Evolutionary conservation across 2,113 vertebrate genomes (phyloP), one percentile per base, ranked within the genome.

Genomic region (Hydrochoerus hydrochaeris): DNA sequence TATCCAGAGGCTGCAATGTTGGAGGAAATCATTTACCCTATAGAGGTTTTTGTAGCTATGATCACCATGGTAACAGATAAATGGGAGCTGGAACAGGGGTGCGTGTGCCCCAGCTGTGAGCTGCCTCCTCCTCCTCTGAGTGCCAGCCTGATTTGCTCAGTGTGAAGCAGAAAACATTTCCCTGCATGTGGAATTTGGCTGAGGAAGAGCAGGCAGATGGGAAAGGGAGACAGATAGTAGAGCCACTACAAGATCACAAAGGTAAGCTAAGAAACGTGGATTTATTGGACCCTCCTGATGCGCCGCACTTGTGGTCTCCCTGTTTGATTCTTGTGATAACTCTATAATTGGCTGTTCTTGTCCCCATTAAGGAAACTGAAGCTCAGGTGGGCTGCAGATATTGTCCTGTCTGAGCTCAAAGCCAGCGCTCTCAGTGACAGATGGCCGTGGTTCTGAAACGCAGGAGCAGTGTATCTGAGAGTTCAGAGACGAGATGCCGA

Each of bases 41-140:
- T 35, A 88, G 89, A 85, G 83, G 67, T 35, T 81, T 75, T 84
- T 75, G 85, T 38, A 75, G 58, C 28, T 63, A 3, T 16, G 38
- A 44, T 97, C 1, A 44, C 85, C 95, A 97, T 96, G 95, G 95
- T 83, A 96, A 97, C 97, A 86, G 89, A 89, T 65, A 60, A 96
- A 30, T 9, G 1, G 10, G 87, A 49, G 54, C 88, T 88, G 82
- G 71, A 89, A 71, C 93, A 54, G 0, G 14, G 83, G 46, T 46
- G 77, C n/a, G 60, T 54, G 91, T 5, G 44, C 60, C 88, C 92
- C 96, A 88, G 89, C 90, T 96, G 89, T 85, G 77, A 28, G 16
- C 92, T 57, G 38, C 65, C 65, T 73, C 69, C 81, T 91, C 49
- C 81, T 63, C 38, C 41, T 78, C 71, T 57, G 65, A 69, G 80